phyloP scores from a whole-genome alignment of 1,140 invertebrate genomes.

The Ectropis grisescens region DNA sequence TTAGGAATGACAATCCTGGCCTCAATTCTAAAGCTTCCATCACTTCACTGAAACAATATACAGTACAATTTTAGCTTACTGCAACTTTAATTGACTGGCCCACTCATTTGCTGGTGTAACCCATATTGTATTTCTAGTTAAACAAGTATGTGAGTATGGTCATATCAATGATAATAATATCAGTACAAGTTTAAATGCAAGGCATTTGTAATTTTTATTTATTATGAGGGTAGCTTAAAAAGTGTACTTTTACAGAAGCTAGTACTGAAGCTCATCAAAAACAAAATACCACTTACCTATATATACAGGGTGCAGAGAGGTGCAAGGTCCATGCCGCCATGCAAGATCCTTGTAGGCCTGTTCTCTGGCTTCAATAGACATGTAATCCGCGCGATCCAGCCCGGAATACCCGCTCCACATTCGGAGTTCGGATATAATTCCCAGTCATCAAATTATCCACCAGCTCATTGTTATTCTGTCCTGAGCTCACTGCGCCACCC shows the following conservation, averaged over 20 bases:
- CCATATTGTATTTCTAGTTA: no score
- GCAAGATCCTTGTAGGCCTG: constrained; percentile 88
- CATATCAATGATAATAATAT: no score
- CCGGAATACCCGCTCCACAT: constrained; percentile 84
- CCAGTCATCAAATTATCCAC: constrained; percentile 85
- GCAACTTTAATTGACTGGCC: no score
- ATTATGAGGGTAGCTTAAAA: no score
- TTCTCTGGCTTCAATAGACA: constrained; percentile 75
- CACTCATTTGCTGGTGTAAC: no score
- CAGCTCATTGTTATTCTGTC: constrained; percentile 87
- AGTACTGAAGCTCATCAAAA: no score
- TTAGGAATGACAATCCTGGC: constrained; percentile 87
- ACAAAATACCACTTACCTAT: constrained; percentile 73
- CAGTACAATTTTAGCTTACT: no score
- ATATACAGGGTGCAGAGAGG: constrained; percentile 92
- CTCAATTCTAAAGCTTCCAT: constrained; percentile 84
- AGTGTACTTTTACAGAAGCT: no score
- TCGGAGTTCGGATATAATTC: constrained; percentile 80
- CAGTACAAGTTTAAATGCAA: no score
- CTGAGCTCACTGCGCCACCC: constrained; percentile 87
- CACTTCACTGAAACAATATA: constrained; percentile 82
- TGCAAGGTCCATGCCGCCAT: constrained; percentile 89
- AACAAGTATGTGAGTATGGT: no score
- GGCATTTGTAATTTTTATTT: no score
- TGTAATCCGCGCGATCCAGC: constrained; percentile 88